A percentile compares a stretch with the other conserved stretches of the same genome.
Evolutionary conservation across 2,113 vertebrate genomes (phyloP).

Genomic region (Synodontis membranacea): DNA sequence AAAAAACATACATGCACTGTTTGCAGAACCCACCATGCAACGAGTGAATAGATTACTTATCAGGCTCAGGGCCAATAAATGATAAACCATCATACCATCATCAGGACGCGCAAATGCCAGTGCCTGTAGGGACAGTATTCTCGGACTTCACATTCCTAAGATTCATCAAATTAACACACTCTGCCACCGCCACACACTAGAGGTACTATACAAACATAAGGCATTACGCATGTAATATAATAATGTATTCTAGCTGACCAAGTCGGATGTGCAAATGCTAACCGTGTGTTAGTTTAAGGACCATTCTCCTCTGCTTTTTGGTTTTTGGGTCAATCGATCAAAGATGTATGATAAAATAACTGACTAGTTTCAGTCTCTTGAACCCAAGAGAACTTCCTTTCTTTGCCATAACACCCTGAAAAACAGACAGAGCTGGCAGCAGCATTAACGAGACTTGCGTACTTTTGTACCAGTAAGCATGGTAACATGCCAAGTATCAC

Average conservation of each 20-base stretch:
- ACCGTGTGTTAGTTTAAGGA: not conserved
- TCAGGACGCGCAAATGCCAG: not conserved
- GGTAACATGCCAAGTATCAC: not conserved
- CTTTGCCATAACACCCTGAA: not conserved
- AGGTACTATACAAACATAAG: not conserved
- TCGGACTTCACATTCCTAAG: not conserved
- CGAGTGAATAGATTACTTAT: slow-evolving; percentile 13
- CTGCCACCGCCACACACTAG: not conserved
- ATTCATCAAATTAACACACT: not conserved
- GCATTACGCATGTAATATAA: not conserved
- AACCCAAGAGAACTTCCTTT: not conserved
- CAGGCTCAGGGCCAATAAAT: not conserved
- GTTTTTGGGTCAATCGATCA: not conserved
- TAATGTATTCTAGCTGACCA: not conserved
- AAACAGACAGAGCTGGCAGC: not conserved
- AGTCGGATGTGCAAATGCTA: not conserved
- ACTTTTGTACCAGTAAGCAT: not conserved
- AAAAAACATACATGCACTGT: no score
- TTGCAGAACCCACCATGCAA: not conserved
- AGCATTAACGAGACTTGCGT: not conserved
- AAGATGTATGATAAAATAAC: not conserved
- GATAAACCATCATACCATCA: not conserved
- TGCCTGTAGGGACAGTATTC: not conserved
- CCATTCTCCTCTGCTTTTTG: not conserved
- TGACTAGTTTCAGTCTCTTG: not conserved